Evolutionary conservation across 2,113 vertebrate genomes (phyloP), one percentile per base, ranked within the genome.

Genomic region (Piprites chloris): DNA sequence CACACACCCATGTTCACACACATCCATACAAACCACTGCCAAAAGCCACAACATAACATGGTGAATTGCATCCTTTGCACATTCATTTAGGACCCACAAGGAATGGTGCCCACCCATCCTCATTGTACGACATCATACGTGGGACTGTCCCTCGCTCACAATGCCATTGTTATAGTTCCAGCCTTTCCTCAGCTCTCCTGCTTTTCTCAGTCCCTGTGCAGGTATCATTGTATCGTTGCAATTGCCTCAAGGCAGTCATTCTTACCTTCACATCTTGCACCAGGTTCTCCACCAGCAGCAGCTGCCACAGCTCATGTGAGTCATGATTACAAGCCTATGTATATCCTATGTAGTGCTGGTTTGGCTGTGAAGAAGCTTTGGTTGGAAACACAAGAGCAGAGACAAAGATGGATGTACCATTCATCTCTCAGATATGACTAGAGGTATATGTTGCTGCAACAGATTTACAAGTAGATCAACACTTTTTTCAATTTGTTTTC

Each of bases 381-480:
- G 65, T 56, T 53, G 53, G 44, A 87, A 93, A 72, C 20, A 75
- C 77, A 87, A 74, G 55, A 92, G 47, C 28, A 35, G 89, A 95
- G 58, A 72, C 39, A 78, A 77, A 89, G 83, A 95, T 56, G 65
- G 78, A 47, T 76, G 62, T 52, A 90, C 63, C 78, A 81, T 84
- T 92, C 80, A 84, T 85, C 89, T 56, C 82, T 89, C 87, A 59
- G 65, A 90, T 89, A 72, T n/a, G 76, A 89, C 90, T 95, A 80
- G 86, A 92, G 89, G 47, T 92, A 75, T 83, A 44, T 41, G 62
- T 87, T 94, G 80, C 87, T 91, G 95, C 89, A 96, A 93, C 69
- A 92, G 84, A 95, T 89, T 95, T 93, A 93, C 91, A 95, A 95
- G 65, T 63, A 93, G 94, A 95, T 19, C 68, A 92, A 79, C 67